These are phyloP conservation scores for Synchiropus splendidus DNA, from an alignment of 2,113 vertebrate genomes.

Conservation along the genomic window DNA sequence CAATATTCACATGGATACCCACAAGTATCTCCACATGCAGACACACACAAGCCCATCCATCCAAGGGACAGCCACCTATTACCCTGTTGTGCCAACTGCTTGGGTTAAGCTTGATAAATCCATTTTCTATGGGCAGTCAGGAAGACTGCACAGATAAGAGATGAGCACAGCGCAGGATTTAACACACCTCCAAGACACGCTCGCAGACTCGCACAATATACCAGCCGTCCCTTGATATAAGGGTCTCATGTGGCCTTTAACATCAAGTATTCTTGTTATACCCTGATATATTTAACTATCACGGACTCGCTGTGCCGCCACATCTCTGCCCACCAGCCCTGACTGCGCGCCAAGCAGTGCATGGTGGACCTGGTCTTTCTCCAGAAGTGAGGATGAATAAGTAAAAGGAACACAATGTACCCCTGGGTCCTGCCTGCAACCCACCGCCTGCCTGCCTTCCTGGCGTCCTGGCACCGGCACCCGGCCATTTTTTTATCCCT, in stretches of 20 bases:
- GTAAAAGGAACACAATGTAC: slow-evolving; percentile 63
- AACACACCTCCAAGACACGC: slow-evolving; percentile 32
- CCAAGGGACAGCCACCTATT: slow-evolving; percentile 53
- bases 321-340: slow-evolving; percentile 33
- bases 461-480: slow-evolving; percentile 37
- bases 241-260: too few relatives aligned
- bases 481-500: slow-evolving; percentile 25
- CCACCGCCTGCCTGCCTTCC: slow-evolving; percentile 30
- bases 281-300: slow-evolving; percentile 16
- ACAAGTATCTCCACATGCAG: slow-evolving; percentile 4
- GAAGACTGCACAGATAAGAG: slow-evolving; percentile 60
- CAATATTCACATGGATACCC: slow-evolving; percentile 10
- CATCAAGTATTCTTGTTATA: slow-evolving; percentile 1
- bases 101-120: slow-evolving; percentile 54
- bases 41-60: slow-evolving; percentile 24
- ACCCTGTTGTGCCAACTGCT: slow-evolving; percentile 46
- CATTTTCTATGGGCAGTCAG: slow-evolving; percentile 56
- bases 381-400: slow-evolving; percentile 59
- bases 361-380: slow-evolving; percentile 49
- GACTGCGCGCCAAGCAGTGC: slow-evolving; percentile 28
- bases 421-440: slow-evolving; percentile 50
- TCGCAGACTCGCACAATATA: slow-evolving; percentile 2
- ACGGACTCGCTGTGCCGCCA: slow-evolving; percentile 17
- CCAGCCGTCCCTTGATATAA: too few relatives aligned
- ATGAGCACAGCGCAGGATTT: slow-evolving; percentile 39